Evolutionary conservation across 2,113 vertebrate species (phyloP).

Genomic region (Ursus arctos): DNA sequence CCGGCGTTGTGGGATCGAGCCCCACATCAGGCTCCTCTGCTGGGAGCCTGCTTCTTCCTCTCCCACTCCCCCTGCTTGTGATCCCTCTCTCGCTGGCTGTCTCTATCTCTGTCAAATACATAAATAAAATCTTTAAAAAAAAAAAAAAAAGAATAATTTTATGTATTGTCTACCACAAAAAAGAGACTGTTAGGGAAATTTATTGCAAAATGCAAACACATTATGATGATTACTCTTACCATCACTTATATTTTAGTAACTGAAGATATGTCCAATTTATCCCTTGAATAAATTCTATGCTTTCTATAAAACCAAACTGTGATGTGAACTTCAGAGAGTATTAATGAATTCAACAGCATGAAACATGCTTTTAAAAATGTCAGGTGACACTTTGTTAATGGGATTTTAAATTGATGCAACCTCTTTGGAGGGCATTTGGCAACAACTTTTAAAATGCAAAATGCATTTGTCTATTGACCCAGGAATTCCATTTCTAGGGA

Average conservation of each 20-base stretch:
- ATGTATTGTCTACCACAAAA: conserved; percentile 14
- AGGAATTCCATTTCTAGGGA: conserved; percentile 29
- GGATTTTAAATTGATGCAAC: conserved; percentile 15
- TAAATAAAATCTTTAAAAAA: no score
- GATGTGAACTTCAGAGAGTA: background rate
- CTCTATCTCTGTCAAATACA: no score
- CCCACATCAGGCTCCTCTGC: no score
- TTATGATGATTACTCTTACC: background rate
- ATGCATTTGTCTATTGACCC: background rate
- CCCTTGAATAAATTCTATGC: background rate
- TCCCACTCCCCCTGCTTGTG: no score
- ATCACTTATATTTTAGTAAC: conserved; percentile 44
- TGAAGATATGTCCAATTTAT: background rate
- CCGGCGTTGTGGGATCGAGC: no score
- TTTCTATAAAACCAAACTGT: background rate
- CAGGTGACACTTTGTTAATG: background rate
- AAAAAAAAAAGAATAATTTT: background rate
- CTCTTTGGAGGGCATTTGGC: background rate
- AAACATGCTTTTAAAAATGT: conserved; percentile 51
- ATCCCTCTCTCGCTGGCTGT: no score
- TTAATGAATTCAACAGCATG: background rate
- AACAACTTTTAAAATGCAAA: conserved; percentile 42
- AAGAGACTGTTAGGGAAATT: background rate
- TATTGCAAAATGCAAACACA: background rate
- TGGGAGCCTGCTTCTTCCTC: no score